These are phyloP conservation scores for Zoanthus sociatus DNA, from an alignment of 92 coral and sea anemone species.

Conservation along the genomic window DNA sequence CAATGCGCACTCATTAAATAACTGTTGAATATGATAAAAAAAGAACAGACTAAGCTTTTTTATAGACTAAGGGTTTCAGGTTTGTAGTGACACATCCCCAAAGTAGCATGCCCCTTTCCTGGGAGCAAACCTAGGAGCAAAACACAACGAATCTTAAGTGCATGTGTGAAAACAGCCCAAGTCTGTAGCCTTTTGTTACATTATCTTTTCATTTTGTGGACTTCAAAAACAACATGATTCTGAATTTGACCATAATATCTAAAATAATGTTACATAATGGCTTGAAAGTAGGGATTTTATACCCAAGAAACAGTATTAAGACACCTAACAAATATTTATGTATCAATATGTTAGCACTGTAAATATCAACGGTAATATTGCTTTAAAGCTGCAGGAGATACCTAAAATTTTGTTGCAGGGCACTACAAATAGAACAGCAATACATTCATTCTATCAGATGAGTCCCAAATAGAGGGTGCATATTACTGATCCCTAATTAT, in stretches of 20 bases:
- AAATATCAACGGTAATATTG: not conserved
- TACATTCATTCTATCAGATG: not conserved
- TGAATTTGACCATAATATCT: not conserved
- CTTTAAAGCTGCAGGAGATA: not conserved
- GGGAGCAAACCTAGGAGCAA: not conserved
- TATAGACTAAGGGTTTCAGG: too few species aligned
- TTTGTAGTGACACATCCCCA: too few species aligned
- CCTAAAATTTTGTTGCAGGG: not conserved
- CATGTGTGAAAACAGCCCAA: not conserved
- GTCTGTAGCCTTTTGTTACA: too few species aligned
- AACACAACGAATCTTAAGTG: not conserved
- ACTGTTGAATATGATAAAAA: too few species aligned
- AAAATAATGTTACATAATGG: not conserved
- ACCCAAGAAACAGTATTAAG: not conserved
- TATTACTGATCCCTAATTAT: not conserved
- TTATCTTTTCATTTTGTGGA: not conserved
- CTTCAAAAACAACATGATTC: constrained; percentile 3
- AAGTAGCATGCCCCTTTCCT: too few species aligned
- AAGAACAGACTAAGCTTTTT: too few species aligned
- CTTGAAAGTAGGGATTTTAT: not conserved
- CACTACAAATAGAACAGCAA: not conserved
- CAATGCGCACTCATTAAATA: too few species aligned
- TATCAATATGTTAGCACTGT: not conserved
- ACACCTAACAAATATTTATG: too few species aligned
- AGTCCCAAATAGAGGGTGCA: constrained; percentile 1